These are phyloP conservation scores for Centrocercus urophasianus DNA, from an alignment of 2,113 vertebrate species.

Conservation along the genomic window DNA sequence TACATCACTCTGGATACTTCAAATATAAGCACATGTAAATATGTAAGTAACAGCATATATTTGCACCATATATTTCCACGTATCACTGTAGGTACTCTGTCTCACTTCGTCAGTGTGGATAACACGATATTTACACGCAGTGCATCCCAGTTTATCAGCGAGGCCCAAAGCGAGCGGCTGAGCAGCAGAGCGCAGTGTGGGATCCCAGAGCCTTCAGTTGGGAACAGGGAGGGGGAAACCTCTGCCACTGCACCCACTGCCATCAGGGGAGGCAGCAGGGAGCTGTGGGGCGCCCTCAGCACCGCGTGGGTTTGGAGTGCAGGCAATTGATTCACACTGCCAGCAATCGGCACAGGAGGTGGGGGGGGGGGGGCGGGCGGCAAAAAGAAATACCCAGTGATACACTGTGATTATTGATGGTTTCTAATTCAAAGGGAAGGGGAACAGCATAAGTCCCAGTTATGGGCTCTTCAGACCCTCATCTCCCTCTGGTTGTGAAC, in stretches of 20 bases:
- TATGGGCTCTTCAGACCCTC: not conserved
- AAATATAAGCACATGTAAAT: not conserved
- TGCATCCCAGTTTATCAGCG: not conserved
- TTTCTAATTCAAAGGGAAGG: not conserved
- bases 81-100: not conserved
- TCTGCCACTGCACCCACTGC: too few species aligned
- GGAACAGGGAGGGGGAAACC: not conserved
- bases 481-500: conserved; percentile 23
- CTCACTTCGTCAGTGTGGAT: not conserved
- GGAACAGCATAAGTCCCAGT: conserved; percentile 34
- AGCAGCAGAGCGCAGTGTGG: not conserved
- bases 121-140: not conserved
- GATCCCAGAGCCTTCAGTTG: not conserved
- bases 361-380: not conserved
- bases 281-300: conserved; percentile 30
- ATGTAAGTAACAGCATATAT: not conserved
- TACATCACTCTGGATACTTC: not conserved
- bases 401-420: conserved; percentile 33
- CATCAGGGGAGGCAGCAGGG: not conserved
- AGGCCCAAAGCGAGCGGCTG: not conserved
- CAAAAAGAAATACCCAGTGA: conserved; percentile 7
- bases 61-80: not conserved
- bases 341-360: not conserved
- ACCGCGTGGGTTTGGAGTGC: conserved; percentile 15
- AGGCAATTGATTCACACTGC: conserved; percentile 44